These are phyloP conservation scores for Laspeyria flexula DNA, from an alignment of 2,888 invertebrate species.

Conservation along the genomic window DNA sequence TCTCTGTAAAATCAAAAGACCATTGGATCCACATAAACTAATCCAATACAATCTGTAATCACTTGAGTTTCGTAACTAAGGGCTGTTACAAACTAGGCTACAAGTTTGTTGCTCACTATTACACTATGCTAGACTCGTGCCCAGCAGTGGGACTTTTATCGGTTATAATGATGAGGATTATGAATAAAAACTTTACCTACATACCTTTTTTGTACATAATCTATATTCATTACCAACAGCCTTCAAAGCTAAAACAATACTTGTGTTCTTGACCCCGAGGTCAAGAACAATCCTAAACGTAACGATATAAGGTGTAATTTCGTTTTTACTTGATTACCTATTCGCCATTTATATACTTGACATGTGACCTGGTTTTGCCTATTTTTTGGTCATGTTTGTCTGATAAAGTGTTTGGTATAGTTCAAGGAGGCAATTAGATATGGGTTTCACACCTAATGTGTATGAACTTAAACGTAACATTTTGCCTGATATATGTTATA, in stretches of 20 bases:
- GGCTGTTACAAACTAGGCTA: background rate
- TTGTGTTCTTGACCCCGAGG: conserved; percentile 35
- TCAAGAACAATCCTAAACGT: conserved; percentile 31
- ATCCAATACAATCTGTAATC: conserved; percentile 15
- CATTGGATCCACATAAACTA: conserved; percentile 5
- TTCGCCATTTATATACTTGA: conserved; percentile 1
- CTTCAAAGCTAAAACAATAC: conserved; percentile 23
- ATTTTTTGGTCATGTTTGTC: background rate
- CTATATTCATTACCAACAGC: conserved; percentile 24
- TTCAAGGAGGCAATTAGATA: background rate
- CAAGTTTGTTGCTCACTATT: background rate
- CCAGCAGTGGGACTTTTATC: too few species aligned
- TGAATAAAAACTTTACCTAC: background rate
- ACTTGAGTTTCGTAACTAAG: conserved; percentile 17
- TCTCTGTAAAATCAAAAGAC: conserved; percentile 5
- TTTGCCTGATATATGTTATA: too few species aligned
- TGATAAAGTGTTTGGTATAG: background rate
- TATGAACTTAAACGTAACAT: too few species aligned
- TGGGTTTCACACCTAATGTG: background rate
- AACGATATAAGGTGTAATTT: conserved; percentile 22
- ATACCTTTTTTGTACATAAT: background rate
- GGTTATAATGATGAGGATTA: background rate
- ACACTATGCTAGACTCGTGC: too few species aligned
- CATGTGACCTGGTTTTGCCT: background rate
- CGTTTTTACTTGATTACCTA: conserved; percentile 19